Evolutionary conservation across 2,888 invertebrate species (phyloP).

Genomic region (Drosophila putrida): DNA sequence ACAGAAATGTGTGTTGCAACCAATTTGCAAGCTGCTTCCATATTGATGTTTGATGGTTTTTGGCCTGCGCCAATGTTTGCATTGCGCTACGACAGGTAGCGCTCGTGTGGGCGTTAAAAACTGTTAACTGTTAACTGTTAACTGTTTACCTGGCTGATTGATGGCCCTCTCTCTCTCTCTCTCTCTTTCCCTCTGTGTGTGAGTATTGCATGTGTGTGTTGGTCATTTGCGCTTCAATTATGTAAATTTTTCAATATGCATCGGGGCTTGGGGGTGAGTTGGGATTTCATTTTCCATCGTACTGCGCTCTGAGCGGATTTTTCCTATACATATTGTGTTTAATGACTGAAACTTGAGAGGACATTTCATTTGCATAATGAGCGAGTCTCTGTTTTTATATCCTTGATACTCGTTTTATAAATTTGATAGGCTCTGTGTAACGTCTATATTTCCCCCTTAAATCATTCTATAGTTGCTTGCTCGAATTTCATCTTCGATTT

Average conservation of each 20-base stretch:
- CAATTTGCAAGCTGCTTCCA: conserved; percentile 33
- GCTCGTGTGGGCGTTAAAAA: conserved; percentile 38
- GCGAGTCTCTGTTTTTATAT: conserved; percentile 13
- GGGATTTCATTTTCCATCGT: conserved; percentile 69
- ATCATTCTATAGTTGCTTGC: neutral
- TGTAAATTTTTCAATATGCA: conserved; percentile 60
- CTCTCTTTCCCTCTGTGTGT: conserved; percentile 13
- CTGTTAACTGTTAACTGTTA: conserved; percentile 44
- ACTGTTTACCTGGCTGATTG: conserved; percentile 37
- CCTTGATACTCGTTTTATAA: neutral
- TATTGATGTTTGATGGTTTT: conserved; percentile 17
- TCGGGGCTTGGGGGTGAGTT: conserved; percentile 20
- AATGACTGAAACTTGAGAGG: conserved; percentile 56
- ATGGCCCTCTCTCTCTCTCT: conserved; percentile 9
- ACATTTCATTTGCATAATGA: conserved; percentile 70
- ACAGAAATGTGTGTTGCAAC: conserved; percentile 34
- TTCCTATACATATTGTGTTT: conserved; percentile 35
- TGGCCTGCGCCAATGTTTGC: conserved; percentile 23
- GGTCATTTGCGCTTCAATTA: conserved; percentile 64
- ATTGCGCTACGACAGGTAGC: conserved; percentile 34
- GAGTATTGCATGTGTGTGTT: conserved; percentile 6
- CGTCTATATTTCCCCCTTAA: neutral
- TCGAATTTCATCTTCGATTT: neutral
- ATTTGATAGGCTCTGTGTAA: neutral
- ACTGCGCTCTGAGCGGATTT: conserved; percentile 50